Conservation (phyloP, 1,140 invertebrate genomes). For the Tigriopus japonicus region DNA sequence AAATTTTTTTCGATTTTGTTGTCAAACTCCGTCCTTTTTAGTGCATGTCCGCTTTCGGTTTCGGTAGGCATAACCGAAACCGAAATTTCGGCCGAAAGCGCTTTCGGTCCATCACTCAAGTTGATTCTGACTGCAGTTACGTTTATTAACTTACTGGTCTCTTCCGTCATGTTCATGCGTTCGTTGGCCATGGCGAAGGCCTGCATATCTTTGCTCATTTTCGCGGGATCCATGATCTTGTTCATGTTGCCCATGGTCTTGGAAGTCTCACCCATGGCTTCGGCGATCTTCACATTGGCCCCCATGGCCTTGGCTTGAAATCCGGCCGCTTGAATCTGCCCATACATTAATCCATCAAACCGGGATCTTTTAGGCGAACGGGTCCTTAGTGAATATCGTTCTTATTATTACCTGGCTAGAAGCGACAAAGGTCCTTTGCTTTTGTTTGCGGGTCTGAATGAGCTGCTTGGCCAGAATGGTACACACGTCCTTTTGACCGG, state of each 20-base stretch:
- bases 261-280: constrained; percentile 63
- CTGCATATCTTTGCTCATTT: constrained; percentile 55
- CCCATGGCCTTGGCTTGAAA: constrained; percentile 66
- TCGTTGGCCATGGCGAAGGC: constrained; percentile 59
- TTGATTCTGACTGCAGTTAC: too few species aligned
- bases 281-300: constrained; percentile 61
- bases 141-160: constrained; percentile 65
- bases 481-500: constrained; percentile 64
- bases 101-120: too few species aligned
- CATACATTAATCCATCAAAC: constrained; percentile 17
- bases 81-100: too few species aligned
- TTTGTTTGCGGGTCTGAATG: constrained; percentile 66
- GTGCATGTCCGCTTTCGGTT: too few species aligned
- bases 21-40: too few species aligned
- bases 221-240: constrained; percentile 61
- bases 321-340: constrained; percentile 48
- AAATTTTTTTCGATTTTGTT: too few species aligned
- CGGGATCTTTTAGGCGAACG: background rate
- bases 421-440: constrained; percentile 54
- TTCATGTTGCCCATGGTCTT: constrained; percentile 77
- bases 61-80: too few species aligned
- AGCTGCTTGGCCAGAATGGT: constrained; percentile 70
- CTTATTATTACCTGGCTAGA: constrained; percentile 28
- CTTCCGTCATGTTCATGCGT: constrained; percentile 84
- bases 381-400: background rate